Evolutionary conservation across 2,888 invertebrate species (phyloP).

Genomic region (Ptilodon capucinus): DNA sequence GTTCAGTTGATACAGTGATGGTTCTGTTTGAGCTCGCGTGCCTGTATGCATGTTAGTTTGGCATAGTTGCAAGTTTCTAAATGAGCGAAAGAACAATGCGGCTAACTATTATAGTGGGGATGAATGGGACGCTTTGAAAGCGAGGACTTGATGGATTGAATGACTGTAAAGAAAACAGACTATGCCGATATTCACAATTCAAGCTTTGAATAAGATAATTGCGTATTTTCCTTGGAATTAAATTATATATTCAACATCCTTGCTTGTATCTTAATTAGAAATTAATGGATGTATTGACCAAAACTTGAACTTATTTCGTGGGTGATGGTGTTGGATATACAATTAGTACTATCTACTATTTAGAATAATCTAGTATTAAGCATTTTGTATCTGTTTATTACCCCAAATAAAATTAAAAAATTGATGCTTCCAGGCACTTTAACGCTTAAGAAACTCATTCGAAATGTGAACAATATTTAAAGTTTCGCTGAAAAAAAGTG

Average conservation of each 20-base stretch:
- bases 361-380: no score
- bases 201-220: no score
- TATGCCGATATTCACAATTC: neutral
- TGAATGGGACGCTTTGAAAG: slow-evolving; percentile 6
- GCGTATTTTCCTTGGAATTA: no score
- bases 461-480: neutral
- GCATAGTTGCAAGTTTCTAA: slow-evolving; percentile 36
- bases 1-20: slow-evolving; percentile 18
- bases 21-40: slow-evolving; percentile 19
- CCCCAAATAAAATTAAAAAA: no score
- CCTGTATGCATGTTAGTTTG: slow-evolving; percentile 33
- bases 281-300: no score
- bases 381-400: no score
- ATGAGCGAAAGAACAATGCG: slow-evolving; percentile 34
- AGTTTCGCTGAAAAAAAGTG: neutral
- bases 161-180: neutral
- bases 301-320: no score
- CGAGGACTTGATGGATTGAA: neutral
- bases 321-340: no score
- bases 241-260: no score
- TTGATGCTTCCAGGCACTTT: no score
- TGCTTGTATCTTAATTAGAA: no score
- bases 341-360: no score
- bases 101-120: slow-evolving; percentile 28
- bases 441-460: neutral